These are phyloP conservation scores for Oxyruncus cristatus DNA, from an alignment of 2,113 vertebrate species.

Conservation along the genomic window DNA sequence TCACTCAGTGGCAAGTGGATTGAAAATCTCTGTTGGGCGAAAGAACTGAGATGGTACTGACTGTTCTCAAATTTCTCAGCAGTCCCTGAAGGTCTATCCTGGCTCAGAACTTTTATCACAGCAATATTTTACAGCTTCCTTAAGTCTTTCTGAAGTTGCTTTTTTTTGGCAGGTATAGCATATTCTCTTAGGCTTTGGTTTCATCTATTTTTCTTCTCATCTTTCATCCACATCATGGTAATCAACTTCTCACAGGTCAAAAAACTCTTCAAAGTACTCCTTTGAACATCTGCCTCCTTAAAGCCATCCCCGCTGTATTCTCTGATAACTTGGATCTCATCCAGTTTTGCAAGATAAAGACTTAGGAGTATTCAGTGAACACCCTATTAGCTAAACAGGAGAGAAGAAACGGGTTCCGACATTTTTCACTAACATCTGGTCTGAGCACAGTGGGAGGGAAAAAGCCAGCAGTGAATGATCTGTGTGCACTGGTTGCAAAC, in stretches of 20 bases:
- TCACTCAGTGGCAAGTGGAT: neutral
- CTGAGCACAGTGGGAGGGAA: slow-evolving; percentile 32
- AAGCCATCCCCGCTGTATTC: slow-evolving; percentile 46
- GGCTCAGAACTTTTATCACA: neutral
- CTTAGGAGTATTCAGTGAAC: slow-evolving; percentile 21
- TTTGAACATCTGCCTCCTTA: slow-evolving; percentile 62
- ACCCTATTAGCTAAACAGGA: slow-evolving; percentile 27
- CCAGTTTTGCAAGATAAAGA: slow-evolving; percentile 42
- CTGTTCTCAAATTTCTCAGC: neutral
- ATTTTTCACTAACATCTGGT: slow-evolving; percentile 57
- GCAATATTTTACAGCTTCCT: slow-evolving; percentile 13
- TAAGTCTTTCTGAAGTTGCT: slow-evolving; percentile 29
- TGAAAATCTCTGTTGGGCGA: neutral
- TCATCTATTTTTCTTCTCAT: slow-evolving; percentile 42
- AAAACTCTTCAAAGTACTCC: slow-evolving; percentile 41
- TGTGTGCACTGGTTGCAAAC: neutral
- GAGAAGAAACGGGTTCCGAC: neutral
- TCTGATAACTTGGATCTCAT: slow-evolving; percentile 48
- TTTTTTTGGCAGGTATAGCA: slow-evolving; percentile 1
- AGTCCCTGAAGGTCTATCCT: neutral
- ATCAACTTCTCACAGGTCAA: slow-evolving; percentile 11
- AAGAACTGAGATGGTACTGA: neutral
- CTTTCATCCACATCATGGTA: slow-evolving; percentile 25
- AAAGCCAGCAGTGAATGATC: neutral
- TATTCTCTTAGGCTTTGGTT: slow-evolving; percentile 48